Base-by-base conservation (phyloP, 2,888 invertebrate genomes). In the Morpho achilles region DNA sequence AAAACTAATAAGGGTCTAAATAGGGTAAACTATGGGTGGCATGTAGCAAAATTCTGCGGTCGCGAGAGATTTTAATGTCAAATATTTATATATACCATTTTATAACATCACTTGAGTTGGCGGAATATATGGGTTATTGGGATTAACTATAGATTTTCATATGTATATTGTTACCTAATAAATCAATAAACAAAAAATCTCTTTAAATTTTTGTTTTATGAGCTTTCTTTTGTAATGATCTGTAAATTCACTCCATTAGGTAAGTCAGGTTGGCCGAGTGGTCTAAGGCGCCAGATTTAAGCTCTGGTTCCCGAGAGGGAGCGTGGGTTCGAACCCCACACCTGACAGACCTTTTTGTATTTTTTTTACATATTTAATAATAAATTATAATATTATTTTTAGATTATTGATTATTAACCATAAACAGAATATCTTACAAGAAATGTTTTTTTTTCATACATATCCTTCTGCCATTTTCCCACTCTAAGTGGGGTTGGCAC, bases 261-360 rank as follows among this genome's bases (percentile, higher is more conserved):
- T 50, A 70, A 71, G 93, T 93, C 93, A 94, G 94, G 92, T 94
- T 94, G 94, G 94, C 94, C 94, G 93, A 94, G 94, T 93, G 94
- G 94, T 94, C 94, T 94, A 94, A 94, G 94, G 94, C 94, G 94
- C 94, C 94, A 94, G 94, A 94, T 93, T 94, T 94, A 94, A 94
- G 94, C 93, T 94, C 94, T 94, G 94, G 94, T 94, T 94, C 94
- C 93, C 94, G 91, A 91, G 87, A 92, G 94, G 93, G 94, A 94
- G 94, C 94, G 94, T 94, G 94, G 94, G 94, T 94, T 94, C 94
- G 94, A 94, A 94, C 93, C 94, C 94, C 94, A 94, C 94, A 94
- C 92, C 93, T 93, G 93, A 93, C 92, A 92, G 69, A 73, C 1
- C 32, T 64, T 59, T 60, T 65, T 61, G 44, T 46, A 44, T 59